Conservation (phyloP, 2,113 vertebrate species). For the Pampusana beccarii region DNA sequence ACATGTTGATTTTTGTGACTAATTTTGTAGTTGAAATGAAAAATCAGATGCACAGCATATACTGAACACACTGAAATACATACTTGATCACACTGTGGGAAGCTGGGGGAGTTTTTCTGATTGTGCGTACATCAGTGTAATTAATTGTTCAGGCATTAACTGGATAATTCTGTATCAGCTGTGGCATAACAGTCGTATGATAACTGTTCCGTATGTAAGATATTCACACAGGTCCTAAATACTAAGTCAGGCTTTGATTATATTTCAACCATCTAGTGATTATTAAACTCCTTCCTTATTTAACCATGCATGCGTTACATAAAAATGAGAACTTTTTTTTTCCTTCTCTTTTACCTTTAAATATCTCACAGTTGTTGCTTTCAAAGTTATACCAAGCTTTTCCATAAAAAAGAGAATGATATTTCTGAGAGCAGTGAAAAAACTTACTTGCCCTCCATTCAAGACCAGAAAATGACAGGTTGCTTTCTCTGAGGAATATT, state of each 20-base stretch:
- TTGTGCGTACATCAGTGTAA: not conserved
- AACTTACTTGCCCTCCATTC: not conserved
- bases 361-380: not conserved
- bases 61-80: not conserved
- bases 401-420: not conserved
- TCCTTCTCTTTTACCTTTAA: not conserved
- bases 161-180: not conserved
- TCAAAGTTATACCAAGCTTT: not conserved
- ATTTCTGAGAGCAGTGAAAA: not conserved
- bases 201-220: not conserved
- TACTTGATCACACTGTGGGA: not conserved
- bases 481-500: not conserved
- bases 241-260: not conserved
- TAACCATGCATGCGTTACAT: not conserved
- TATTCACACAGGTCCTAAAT: not conserved
- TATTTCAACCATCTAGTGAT: not conserved
- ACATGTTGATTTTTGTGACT: not conserved
- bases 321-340: not conserved
- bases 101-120: not conserved
- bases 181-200: accelerated
- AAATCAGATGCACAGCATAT: not conserved
- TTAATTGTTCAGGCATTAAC: not conserved
- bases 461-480: not conserved
- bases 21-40: not conserved
- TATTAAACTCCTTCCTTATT: not conserved